Percentiles rank a stretch among this genome's conserved stretches.
Evolutionary conservation across 2,113 vertebrate species (phyloP).

Genomic region (Oryzias melastigma): DNA sequence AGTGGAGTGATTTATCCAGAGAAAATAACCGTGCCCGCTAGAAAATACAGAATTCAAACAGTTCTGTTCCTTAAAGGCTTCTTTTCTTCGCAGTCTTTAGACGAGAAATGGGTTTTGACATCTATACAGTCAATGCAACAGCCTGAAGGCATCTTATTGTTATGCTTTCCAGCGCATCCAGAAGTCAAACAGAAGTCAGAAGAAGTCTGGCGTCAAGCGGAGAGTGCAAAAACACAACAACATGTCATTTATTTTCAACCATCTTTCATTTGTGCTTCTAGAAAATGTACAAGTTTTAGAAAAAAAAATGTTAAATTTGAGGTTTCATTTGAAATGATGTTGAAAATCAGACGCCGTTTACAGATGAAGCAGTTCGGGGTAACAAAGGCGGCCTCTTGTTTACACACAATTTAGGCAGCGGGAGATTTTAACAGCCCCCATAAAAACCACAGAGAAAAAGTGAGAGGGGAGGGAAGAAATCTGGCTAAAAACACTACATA

Average conservation of each 20-base stretch:
- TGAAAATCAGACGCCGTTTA: constrained; percentile 23
- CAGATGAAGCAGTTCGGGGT: constrained; percentile 34
- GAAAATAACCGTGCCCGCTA: constrained; percentile 16
- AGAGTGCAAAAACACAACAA: neutral
- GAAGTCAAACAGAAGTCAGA: constrained; percentile 12
- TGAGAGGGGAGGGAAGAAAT: constrained; percentile 34
- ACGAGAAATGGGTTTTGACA: neutral
- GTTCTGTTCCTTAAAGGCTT: constrained; percentile 2
- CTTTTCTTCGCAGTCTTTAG: neutral
- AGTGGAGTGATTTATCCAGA: constrained; percentile 19
- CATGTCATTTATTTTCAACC: neutral
- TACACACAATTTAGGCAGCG: constrained; percentile 16
- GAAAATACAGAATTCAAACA: constrained; percentile 58
- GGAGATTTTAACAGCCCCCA: constrained; percentile 24
- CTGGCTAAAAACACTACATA: constrained; percentile 52
- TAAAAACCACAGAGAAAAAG: constrained; percentile 15
- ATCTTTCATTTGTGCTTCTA: no score
- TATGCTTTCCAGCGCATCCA: constrained; percentile 11
- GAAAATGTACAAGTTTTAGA: no score
- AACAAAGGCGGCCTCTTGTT: constrained; percentile 28
- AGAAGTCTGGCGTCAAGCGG: constrained; percentile 9
- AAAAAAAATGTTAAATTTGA: neutral
- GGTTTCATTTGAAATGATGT: constrained; percentile 2
- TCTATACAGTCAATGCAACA: constrained; percentile 2
- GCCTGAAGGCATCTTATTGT: constrained; percentile 39